Base-by-base conservation (phyloP, 2,888 invertebrate genomes). In the Sipunculus nudus region DNA sequence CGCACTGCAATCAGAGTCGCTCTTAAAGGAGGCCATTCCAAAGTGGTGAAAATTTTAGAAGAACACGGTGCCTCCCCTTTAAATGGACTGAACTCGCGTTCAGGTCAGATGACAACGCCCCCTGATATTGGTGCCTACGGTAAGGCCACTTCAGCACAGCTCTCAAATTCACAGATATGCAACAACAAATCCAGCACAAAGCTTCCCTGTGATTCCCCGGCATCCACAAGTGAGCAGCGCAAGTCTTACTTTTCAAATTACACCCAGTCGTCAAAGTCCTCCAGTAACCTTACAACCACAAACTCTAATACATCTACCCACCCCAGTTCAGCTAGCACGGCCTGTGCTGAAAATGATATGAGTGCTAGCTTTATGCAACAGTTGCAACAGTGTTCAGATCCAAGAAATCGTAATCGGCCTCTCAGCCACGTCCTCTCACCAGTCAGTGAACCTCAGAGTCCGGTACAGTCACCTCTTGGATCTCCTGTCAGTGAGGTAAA, bases 331-430 rank as follows among this genome's bases (percentile, higher is more conserved):
- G 54, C 63, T 40, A 64, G 63, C 47, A 54, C 23, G 25, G 13
- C 6, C 16, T n/a, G 45, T 23, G 62, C 50, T 2, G n/a, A n/a
- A n/a, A n/a, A n/a, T n/a, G n/a, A n/a, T n/a, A n/a, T n/a, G n/a
- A n/a, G n/a, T n/a, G n/a, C n/a, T n/a, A n/a, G 94, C 49, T 96
- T 95, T 84, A 94, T 94, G 2, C 94, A 95, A 84, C 94, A 95
- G 86, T 87, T 96, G 53, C 94, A 95, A 69, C 90, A 92, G 67
- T 91, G 92, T 80, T 90, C 92, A 0, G 75, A 76, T 72, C 71
- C 73, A 8, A 86, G 92, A 61, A 89, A 89, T 77, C 84, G 88
- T 13, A 88, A 89, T 59, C 86, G 91, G 39, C 89, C 91, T 0
- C 82, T 89, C 40, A 88, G 88, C 65, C 70, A 89, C 74, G 81